Evolutionary conservation across 2,888 invertebrate genomes (phyloP).

Genomic region (Oligia latruncula): DNA sequence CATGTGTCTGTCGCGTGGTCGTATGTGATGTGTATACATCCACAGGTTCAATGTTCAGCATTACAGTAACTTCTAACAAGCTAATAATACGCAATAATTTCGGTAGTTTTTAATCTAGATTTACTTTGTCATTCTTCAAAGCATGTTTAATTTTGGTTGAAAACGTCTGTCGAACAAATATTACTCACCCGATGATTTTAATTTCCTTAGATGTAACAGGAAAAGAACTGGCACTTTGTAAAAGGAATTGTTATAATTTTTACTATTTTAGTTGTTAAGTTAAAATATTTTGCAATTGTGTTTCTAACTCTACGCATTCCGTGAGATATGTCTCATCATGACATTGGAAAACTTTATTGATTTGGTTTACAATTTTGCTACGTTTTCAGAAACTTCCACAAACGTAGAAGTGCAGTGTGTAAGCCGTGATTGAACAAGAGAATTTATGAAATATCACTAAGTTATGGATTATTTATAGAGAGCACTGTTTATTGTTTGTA

Average conservation of each 20-base stretch:
- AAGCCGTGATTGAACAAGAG: slow-evolving; percentile 68
- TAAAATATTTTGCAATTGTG: slow-evolving; percentile 62
- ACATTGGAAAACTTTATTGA: slow-evolving; percentile 55
- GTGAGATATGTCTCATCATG: slow-evolving; percentile 54
- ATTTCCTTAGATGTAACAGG: slow-evolving; percentile 45
- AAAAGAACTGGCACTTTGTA: slow-evolving; percentile 51
- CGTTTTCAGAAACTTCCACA: slow-evolving; percentile 79
- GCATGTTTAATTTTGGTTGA: slow-evolving; percentile 44
- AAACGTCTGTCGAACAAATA: slow-evolving; percentile 49
- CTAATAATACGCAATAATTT: slow-evolving; percentile 39
- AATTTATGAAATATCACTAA: slow-evolving; percentile 57
- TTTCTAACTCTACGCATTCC: slow-evolving; percentile 61
- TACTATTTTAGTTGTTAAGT: slow-evolving; percentile 66
- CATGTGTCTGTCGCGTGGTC: slow-evolving; percentile 43
- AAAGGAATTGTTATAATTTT: slow-evolving; percentile 52
- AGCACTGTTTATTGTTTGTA: slow-evolving; percentile 60
- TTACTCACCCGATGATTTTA: slow-evolving; percentile 22
- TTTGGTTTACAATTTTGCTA: slow-evolving; percentile 67
- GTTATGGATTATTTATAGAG: slow-evolving; percentile 52
- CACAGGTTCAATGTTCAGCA: slow-evolving; percentile 35
- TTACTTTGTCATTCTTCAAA: slow-evolving; percentile 37
- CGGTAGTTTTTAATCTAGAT: slow-evolving; percentile 36
- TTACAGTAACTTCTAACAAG: slow-evolving; percentile 44
- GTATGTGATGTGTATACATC: slow-evolving; percentile 13
- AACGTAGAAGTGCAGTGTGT: slow-evolving; percentile 74